These are phyloP conservation scores for Lasioglossum calceatum DNA, from an alignment of 2,888 invertebrate genomes.

Conservation along the genomic window DNA sequence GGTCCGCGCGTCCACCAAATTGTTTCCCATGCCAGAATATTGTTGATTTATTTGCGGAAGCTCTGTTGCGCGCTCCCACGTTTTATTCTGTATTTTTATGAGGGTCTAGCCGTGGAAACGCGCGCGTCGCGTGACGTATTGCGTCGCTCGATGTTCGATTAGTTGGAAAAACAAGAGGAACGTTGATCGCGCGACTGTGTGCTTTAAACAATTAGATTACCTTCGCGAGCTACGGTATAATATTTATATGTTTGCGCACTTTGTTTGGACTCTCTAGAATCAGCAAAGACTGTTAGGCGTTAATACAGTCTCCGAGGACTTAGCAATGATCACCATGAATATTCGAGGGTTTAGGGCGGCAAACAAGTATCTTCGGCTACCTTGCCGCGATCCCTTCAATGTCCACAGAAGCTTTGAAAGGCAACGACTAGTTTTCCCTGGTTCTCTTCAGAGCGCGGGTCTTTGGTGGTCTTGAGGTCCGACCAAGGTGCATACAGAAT, in stretches of 20 bases:
- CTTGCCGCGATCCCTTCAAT: not conserved
- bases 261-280: not conserved
- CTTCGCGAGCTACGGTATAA: not conserved
- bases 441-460: not conserved
- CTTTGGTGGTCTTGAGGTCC: not conserved
- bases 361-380: not conserved
- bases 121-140: not conserved
- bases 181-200: not conserved
- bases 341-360: not conserved
- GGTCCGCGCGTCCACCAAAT: slow-evolving; percentile 6
- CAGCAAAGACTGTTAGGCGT: not conserved
- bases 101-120: not conserved
- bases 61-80: not conserved
- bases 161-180: not conserved
- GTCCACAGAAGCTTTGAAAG: not conserved
- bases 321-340: not conserved
- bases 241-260: not conserved
- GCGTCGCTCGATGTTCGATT: not conserved
- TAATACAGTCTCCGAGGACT: not conserved
- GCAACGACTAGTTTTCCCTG: not conserved
- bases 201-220: not conserved
- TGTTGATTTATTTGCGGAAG: slow-evolving; percentile 32
- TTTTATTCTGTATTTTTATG: slow-evolving; percentile 2
- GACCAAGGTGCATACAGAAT: not conserved
- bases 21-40: not conserved